Percentiles rank a stretch among this genome's conserved stretches.
These are phyloP conservation scores for Lateolabrax maculatus DNA, from an alignment of 2,797 vertebrate genomes.

Conservation along the genomic window DNA sequence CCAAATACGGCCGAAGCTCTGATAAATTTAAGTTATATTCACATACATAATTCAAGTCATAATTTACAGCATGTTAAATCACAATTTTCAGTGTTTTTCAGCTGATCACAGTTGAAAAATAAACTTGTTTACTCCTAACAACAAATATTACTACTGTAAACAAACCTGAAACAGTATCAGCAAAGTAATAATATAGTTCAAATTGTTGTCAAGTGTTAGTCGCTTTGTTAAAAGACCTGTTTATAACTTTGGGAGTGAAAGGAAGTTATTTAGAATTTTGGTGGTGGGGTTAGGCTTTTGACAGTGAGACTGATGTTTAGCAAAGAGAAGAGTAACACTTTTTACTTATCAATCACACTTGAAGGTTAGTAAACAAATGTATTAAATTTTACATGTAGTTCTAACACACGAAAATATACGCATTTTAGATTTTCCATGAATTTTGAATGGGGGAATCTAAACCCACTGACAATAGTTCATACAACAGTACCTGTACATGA, in stretches of 20 bases:
- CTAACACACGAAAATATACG: not conserved
- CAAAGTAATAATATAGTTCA: not conserved
- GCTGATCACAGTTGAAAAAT: not conserved
- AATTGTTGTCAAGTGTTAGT: not conserved
- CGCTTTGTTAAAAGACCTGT: not conserved
- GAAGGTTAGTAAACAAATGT: not conserved
- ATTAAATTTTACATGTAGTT: not conserved
- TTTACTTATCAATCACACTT: not conserved
- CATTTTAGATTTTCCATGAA: not conserved
- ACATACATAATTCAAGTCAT: not conserved
- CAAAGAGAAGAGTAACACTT: not conserved
- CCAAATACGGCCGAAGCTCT: not conserved
- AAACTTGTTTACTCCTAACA: not conserved
- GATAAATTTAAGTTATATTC: not conserved
- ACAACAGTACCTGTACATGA: not conserved
- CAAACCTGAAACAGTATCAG: not conserved
- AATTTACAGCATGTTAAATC: not conserved
- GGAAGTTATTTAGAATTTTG: not conserved
- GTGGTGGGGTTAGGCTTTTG: rapidly evolving
- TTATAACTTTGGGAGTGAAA: too few relatives aligned
- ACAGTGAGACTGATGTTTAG: not conserved
- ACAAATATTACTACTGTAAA: not conserved
- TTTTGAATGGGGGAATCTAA: not conserved
- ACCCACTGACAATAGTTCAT: not conserved
- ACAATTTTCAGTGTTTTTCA: not conserved